These are phyloP conservation scores for Oryzias melastigma DNA, from an alignment of 2,113 vertebrate species.

Conservation along the genomic window DNA sequence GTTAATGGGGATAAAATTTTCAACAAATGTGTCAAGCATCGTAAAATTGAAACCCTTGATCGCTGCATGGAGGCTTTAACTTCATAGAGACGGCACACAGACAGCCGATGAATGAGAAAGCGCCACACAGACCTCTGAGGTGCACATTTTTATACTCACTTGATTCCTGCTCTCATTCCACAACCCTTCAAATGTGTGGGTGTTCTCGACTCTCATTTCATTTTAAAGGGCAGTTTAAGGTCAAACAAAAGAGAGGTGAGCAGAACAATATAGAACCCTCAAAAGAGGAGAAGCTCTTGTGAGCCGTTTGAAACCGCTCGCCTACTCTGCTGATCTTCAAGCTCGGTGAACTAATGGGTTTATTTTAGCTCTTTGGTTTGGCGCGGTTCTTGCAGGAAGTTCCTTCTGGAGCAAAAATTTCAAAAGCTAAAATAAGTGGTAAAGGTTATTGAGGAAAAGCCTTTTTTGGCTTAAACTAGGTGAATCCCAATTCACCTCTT, in stretches of 20 bases:
- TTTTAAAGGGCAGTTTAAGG: constrained; percentile 42
- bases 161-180: constrained; percentile 20
- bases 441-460: too few relatives aligned
- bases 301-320: constrained; percentile 5
- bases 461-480: too few relatives aligned
- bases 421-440: background rate
- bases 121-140: constrained; percentile 33
- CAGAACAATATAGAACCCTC: constrained; percentile 20
- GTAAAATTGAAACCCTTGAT: too few relatives aligned
- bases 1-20: too few relatives aligned
- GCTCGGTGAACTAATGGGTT: constrained; percentile 46
- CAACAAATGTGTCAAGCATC: too few relatives aligned
- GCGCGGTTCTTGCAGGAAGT: constrained; percentile 12
- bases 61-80: too few relatives aligned
- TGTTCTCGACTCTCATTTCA: constrained; percentile 32
- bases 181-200: constrained; percentile 45
- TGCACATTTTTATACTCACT: constrained; percentile 26
- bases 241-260: constrained; percentile 37
- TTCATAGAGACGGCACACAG: constrained; percentile 4
- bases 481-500: too few relatives aligned
- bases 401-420: background rate
- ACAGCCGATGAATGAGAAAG: constrained; percentile 37
- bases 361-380: constrained; percentile 40
- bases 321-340: constrained; percentile 23
- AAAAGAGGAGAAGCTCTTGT: constrained; percentile 14